Evolutionary conservation across 2,888 invertebrate species (phyloP).

Genomic region (Ennomos quercinarius): DNA sequence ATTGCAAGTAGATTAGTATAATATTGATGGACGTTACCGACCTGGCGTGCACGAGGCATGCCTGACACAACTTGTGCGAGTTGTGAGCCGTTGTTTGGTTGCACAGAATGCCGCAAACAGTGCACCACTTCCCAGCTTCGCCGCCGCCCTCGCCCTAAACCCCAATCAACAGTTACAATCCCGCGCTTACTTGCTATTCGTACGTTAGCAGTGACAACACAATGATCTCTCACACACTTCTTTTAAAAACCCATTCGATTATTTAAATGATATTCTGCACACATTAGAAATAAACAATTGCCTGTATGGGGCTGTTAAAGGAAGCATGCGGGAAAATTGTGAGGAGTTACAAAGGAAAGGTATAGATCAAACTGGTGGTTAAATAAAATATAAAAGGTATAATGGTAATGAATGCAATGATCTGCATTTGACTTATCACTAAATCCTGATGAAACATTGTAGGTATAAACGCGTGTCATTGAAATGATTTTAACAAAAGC

Average conservation of each 20-base stretch:
- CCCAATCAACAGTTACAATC: constrained; percentile 77
- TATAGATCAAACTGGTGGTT: constrained; percentile 10
- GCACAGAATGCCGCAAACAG: constrained; percentile 83
- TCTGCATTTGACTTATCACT: too few relatives aligned
- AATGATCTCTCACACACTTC: constrained; percentile 79
- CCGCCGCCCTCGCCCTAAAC: constrained; percentile 81
- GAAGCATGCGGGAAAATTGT: constrained; percentile 79
- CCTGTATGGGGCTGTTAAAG: constrained; percentile 79
- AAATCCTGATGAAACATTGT: too few relatives aligned
- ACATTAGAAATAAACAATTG: constrained; percentile 71
- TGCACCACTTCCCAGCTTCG: constrained; percentile 79
- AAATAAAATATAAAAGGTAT: neutral
- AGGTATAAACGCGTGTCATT: too few relatives aligned
- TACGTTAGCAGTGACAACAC: constrained; percentile 50
- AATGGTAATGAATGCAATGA: constrained; percentile 3
- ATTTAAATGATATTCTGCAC: constrained; percentile 81
- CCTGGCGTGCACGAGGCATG: constrained; percentile 86
- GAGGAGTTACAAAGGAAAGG: constrained; percentile 35
- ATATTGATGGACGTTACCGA: constrained; percentile 67
- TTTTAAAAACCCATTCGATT: constrained; percentile 81
- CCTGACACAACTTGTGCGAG: constrained; percentile 84
- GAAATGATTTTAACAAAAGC: too few relatives aligned
- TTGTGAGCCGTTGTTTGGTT: constrained; percentile 81
- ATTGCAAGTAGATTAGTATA: constrained; percentile 47
- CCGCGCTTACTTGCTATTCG: constrained; percentile 46